Evolutionary conservation across 1,140 invertebrate species (phyloP), one percentile per base, ranked within the genome.

Genomic region (Lycorma delicatula): DNA sequence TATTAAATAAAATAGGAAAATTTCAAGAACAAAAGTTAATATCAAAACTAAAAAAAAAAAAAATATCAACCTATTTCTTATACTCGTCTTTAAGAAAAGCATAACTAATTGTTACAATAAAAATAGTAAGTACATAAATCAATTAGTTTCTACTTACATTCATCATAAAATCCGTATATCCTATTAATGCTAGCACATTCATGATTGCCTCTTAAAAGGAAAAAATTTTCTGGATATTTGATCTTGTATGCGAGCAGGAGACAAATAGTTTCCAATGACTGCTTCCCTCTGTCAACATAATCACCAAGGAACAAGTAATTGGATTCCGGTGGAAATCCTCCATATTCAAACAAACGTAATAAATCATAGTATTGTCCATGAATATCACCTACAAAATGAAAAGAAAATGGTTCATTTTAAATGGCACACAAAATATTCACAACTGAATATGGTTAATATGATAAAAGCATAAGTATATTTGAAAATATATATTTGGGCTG

Each of bases 221-320:
- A 96, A 77, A 96, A 95, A 73, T 94, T 94, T 72, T 95, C 89
- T 46, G 92, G 92, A 75, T 93, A 96, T 76, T 95, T 94, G 66
- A 95, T 93, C 79, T 96, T 93, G 75, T 97, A 97, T 59, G 93
- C 92, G 60, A 97, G 77, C 55, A 92, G 74, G 51, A 92, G 77
- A 72, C 89, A 91, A 64, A 91, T 91, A 46, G 88, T 91, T 75
- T 92, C 89, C 56, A 92, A 72, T 7, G 86, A 90, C 69, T 91
- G 87, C 69, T 91, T 91, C 62, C 91, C 91, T 71, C 91, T 79
- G 54, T 93, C 91, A 27, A 93, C 91, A 71, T 93, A 93, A 74
- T 93, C 90, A 36, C 93, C 93, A 36, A 97, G 80, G 74, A 97
- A 97, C 62, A 97, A 76, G 75, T 97, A 97, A 72, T 98, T 98